These are phyloP conservation scores for Rhinogobio ventralis DNA, from an alignment of 2,797 vertebrate genomes.

Conservation along the genomic window DNA sequence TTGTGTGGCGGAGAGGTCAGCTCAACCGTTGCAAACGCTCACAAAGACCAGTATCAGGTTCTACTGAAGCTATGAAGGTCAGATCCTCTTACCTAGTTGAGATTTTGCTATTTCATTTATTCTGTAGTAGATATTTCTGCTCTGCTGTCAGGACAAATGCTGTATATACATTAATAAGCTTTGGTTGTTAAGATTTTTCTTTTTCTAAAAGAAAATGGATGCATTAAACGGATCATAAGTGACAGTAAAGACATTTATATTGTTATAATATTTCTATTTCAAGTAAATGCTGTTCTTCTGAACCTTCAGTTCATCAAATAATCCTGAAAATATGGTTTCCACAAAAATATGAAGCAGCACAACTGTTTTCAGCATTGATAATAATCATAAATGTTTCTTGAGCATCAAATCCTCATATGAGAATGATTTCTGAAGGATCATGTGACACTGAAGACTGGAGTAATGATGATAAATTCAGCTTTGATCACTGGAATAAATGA, in stretches of 20 bases:
- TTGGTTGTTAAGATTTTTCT: too few relatives aligned
- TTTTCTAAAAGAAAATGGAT: not conserved
- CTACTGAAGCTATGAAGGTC: constrained; percentile 59
- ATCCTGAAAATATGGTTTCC: not conserved
- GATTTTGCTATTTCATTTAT: too few relatives aligned
- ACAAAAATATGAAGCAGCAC: not conserved
- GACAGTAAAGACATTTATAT: too few relatives aligned
- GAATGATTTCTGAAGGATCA: too few relatives aligned
- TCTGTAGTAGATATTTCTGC: not conserved
- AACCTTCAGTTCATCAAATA: too few relatives aligned
- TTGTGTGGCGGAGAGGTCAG: constrained; percentile 56
- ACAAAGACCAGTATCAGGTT: constrained; percentile 66
- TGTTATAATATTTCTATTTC: not conserved
- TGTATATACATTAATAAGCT: not conserved
- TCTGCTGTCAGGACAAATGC: too few relatives aligned
- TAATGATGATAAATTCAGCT: not conserved
- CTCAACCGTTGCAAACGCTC: constrained; percentile 68
- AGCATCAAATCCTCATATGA: too few relatives aligned
- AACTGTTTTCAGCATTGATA: not conserved
- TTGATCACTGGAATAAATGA: not conserved
- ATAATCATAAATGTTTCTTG: not conserved
- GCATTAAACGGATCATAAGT: not conserved
- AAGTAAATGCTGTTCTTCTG: not conserved
- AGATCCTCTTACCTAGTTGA: constrained; percentile 21
- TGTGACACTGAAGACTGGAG: too few relatives aligned